Evolutionary conservation across 1,140 invertebrate genomes (phyloP), one percentile per base, ranked within the genome.

Genomic region (Bombus confusus): DNA sequence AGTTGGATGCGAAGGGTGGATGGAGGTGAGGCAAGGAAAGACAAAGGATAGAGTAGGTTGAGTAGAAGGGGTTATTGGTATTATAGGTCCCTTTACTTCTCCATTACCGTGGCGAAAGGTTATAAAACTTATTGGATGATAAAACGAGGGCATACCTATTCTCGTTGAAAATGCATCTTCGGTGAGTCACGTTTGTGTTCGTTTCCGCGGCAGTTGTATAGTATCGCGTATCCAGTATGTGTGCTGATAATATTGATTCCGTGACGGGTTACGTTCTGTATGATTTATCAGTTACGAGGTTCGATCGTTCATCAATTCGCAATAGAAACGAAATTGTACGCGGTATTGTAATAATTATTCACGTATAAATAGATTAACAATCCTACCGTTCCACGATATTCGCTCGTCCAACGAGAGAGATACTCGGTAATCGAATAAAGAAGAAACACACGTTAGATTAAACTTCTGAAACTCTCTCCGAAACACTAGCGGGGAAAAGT

Each of bases 111-210:
- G 34, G 47, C 47, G 9, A 41, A 74, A 81, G 84, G 62, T 86
- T 80, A 80, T 85, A 64, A 80, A 85, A 85, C 52, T 85, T 73
- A 73, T 80, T 71, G 66, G 68, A 52, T n/a, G 76, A 80, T 85
- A 31, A 73, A 80, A 80, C 69, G 57, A 31, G 68, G 68, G 15
- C 41, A 47, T 73, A 47, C 28, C 64, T 78, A 52, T 78, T 69
- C 73, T 77, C 52, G 34, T 83, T 69, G 18, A 85, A 80, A 80
- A 41, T 85, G 41, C 52, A 71, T 68, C 68, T 15, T 77, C 8
- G 37, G 1, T 57, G 43, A 34, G 28, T 28, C 25, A 2, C 12
- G 34, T 43, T 43, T 39, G 37, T 43, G 62, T 1, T 10, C 31
- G n/a, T 43, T 81, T 18, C 12, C 34, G 47, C 52, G 34, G 34